Conservation (phyloP, 2,888 invertebrate species). For the Branchipolynoe longqiensis region DNA sequence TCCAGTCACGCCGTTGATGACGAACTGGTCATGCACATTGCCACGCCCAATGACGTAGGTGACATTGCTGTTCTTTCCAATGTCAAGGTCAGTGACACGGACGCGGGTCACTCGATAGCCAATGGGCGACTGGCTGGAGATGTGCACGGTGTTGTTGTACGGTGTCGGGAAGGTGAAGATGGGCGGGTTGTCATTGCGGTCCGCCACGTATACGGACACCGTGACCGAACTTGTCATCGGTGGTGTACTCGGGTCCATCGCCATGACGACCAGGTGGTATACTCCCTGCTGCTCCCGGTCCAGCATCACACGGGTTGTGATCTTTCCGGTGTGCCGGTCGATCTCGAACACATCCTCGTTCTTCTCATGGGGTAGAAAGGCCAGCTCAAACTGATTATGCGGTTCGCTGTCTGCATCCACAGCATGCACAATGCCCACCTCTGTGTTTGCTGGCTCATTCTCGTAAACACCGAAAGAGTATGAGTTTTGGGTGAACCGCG, state of each 20-base stretch:
- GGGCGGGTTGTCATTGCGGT: constrained; percentile 68
- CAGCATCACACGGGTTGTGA: constrained; percentile 32
- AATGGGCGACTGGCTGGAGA: constrained; percentile 56
- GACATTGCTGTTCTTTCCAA: constrained; percentile 62
- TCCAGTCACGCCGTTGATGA: constrained; percentile 43
- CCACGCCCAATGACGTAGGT: constrained; percentile 52
- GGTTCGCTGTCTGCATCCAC: constrained; percentile 56
- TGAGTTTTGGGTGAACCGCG: constrained; percentile 63
- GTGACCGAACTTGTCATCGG: constrained; percentile 63
- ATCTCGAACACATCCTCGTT: constrained; percentile 22
- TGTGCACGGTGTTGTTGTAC: constrained; percentile 64
- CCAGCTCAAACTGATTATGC: constrained; percentile 47
- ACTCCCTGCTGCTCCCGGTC: constrained; percentile 59
- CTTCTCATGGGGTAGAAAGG: constrained; percentile 33
- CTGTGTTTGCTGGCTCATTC: constrained; percentile 60
- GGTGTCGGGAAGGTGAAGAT: constrained; percentile 63
- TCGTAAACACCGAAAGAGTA: constrained; percentile 66
- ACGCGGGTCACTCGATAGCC: constrained; percentile 56
- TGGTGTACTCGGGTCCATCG: constrained; percentile 51
- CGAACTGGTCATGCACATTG: constrained; percentile 32
- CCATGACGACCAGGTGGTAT: constrained; percentile 57
- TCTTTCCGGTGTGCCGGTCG: constrained; percentile 48
- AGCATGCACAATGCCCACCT: constrained; percentile 58
- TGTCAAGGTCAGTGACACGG: constrained; percentile 56
- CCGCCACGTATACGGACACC: constrained; percentile 65